Conservation (phyloP, 2,113 vertebrate genomes). For the Oncorhynchus kisutch region DNA sequence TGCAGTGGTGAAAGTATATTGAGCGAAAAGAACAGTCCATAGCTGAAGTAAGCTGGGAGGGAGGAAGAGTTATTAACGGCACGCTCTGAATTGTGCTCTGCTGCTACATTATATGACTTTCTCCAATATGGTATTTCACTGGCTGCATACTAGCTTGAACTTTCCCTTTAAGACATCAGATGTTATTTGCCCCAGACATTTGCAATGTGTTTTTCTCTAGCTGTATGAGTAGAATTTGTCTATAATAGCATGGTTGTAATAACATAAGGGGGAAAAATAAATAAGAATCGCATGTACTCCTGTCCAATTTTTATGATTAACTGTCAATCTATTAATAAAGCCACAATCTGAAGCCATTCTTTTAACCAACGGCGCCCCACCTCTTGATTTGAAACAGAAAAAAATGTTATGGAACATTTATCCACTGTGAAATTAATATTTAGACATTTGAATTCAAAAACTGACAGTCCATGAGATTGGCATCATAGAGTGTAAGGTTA, state of each 20-base stretch:
- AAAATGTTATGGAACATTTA: too few relatives aligned
- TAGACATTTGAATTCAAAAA: too few relatives aligned
- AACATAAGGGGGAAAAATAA: not conserved
- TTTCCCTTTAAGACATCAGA: conserved; percentile 13
- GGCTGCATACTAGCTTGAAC: too few relatives aligned
- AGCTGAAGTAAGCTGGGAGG: not conserved
- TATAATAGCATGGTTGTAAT: not conserved
- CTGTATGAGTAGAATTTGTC: not conserved
- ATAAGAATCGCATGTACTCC: not conserved
- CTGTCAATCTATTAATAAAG: too few relatives aligned
- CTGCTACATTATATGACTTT: conserved; percentile 56
- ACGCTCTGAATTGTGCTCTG: conserved; percentile 47
- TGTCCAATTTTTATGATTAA: too few relatives aligned
- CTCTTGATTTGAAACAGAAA: too few relatives aligned
- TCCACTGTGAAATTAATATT: too few relatives aligned
- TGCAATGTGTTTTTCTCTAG: not conserved
- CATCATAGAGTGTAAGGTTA: too few relatives aligned
- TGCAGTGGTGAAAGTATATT: conserved; percentile 47
- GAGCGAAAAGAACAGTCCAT: not conserved
- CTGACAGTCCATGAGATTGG: too few relatives aligned
- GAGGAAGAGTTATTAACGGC: conserved; percentile 42
- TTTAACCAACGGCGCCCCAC: too few relatives aligned
- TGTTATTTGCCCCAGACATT: not conserved
- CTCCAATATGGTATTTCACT: conserved; percentile 18
- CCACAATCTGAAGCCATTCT: too few relatives aligned